Conservation (phyloP, 2,797 vertebrate species). For the Sorex maritimensis region DNA sequence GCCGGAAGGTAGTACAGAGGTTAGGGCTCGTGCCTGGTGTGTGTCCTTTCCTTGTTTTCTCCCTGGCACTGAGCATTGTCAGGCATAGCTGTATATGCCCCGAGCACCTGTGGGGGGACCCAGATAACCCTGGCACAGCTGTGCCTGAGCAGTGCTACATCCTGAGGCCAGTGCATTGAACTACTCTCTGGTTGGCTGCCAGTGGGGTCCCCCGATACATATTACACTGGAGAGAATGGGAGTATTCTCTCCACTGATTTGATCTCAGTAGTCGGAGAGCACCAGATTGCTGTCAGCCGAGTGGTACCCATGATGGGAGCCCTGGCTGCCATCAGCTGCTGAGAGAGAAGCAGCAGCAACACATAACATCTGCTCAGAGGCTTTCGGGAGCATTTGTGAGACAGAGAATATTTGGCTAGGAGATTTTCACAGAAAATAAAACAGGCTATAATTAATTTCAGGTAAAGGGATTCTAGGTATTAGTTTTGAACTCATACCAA, state of each 20-base stretch:
- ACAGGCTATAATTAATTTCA: not conserved
- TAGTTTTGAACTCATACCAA: conserved; percentile 36
- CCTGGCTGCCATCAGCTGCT: not conserved
- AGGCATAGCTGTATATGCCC: too few relatives aligned
- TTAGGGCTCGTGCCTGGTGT: too few relatives aligned
- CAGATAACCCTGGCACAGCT: too few relatives aligned
- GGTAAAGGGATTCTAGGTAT: not conserved
- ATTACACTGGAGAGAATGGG: not conserved
- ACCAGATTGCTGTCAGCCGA: not conserved
- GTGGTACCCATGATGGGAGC: not conserved
- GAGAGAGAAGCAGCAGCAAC: not conserved
- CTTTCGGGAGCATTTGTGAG: not conserved
- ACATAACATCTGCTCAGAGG: not conserved
- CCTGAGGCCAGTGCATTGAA: too few relatives aligned
- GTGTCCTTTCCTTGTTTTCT: too few relatives aligned
- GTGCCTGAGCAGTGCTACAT: too few relatives aligned
- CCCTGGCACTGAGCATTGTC: too few relatives aligned
- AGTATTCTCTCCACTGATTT: not conserved
- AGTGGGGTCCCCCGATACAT: too few relatives aligned
- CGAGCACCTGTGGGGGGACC: too few relatives aligned
- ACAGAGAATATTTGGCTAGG: not conserved
- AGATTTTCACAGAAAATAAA: not conserved
- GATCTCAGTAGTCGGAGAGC: not conserved
- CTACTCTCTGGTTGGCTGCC: too few relatives aligned
- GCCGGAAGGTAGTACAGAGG: too few relatives aligned